Conservation (phyloP, 2,113 vertebrate species). For the pig (Sus scrofa) region DNA sequence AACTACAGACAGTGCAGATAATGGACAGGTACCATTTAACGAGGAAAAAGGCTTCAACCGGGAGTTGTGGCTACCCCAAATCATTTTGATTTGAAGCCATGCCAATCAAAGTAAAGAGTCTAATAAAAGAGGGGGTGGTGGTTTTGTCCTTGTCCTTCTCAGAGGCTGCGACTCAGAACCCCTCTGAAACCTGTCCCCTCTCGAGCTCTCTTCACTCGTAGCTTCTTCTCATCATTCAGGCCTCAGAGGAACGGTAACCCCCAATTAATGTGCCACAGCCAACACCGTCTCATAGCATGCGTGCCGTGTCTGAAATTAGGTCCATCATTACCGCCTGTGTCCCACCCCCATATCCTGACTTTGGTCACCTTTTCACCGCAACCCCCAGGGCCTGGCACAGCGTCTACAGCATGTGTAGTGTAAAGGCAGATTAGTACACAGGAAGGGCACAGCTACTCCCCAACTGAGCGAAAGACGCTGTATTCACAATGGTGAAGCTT, state of each 20-base stretch:
- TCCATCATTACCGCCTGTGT: background rate
- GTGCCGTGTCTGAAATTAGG: background rate
- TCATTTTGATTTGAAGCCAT: background rate
- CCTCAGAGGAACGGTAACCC: background rate
- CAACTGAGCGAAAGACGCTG: background rate
- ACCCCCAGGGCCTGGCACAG: background rate
- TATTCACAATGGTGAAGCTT: background rate
- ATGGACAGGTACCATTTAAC: background rate
- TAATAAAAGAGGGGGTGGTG: background rate
- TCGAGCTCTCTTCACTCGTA: background rate
- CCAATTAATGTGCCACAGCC: background rate
- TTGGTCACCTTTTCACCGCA: background rate
- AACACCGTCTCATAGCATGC: background rate
- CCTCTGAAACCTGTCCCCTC: background rate
- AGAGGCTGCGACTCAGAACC: background rate
- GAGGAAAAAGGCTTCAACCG: background rate
- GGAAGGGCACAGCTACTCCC: background rate
- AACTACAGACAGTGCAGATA: background rate
- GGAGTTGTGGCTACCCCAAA: background rate
- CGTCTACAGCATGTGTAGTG: background rate
- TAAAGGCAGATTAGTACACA: background rate
- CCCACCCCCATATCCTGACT: background rate
- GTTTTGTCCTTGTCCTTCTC: background rate
- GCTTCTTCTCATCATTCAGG: background rate
- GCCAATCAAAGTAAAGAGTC: background rate